phyloP scores from a whole-genome alignment of 2,888 invertebrate genomes.

The Eurytoma adleriae region DNA sequence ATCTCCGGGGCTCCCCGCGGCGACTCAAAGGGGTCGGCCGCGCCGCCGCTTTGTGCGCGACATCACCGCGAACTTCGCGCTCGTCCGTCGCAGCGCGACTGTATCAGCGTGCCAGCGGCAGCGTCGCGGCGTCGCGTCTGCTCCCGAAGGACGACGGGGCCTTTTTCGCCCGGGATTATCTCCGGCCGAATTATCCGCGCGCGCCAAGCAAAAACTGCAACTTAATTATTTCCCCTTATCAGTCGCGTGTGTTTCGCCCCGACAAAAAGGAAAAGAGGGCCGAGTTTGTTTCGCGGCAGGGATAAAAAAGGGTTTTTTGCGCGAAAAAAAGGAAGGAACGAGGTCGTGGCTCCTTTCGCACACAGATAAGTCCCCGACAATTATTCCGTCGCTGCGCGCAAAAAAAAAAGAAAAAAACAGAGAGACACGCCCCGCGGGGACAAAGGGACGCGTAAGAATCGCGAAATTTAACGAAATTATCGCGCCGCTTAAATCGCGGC shows the following conservation, averaged over 20 bases:
- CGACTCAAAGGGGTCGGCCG: no score
- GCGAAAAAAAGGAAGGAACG: no score
- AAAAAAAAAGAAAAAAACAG: background rate
- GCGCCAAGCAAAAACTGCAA: slow-evolving; percentile 11
- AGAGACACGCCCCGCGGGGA: background rate
- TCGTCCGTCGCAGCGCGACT: background rate
- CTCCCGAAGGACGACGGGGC: background rate
- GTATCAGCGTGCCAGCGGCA: background rate
- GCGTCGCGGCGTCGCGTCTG: background rate
- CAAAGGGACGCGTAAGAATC: background rate
- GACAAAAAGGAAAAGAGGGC: background rate
- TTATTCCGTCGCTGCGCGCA: background rate
- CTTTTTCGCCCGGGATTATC: background rate
- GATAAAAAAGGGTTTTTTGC: no score
- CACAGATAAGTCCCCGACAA: background rate
- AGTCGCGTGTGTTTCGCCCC: background rate
- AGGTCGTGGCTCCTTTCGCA: background rate
- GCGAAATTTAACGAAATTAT: slow-evolving; percentile 47
- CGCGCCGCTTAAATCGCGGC: slow-evolving; percentile 24
- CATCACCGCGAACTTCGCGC: no score
- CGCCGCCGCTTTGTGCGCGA: no score
- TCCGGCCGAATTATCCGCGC: slow-evolving; percentile 1
- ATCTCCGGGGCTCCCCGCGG: no score
- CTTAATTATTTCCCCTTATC: slow-evolving; percentile 27
- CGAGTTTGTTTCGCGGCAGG: background rate